Base-by-base conservation (phyloP, 2,888 invertebrate species). In the Leucania comma region DNA sequence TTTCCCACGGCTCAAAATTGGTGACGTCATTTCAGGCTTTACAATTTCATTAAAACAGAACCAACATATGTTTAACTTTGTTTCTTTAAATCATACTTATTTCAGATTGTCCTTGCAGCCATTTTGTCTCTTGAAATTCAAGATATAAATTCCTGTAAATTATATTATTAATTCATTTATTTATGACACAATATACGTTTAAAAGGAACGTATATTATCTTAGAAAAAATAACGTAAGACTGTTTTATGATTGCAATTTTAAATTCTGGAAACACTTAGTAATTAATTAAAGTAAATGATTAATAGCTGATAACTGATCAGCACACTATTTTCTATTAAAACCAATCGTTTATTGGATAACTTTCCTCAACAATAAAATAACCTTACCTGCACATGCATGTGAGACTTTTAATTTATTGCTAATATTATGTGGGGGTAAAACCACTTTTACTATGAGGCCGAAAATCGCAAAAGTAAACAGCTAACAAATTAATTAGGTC, bases 1-100 rank as follows among this genome's bases (percentile, higher is more conserved):
- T 82, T 86, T 88, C 86, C 81, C 88, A 87, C 85, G 82, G 64
- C 53, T 72, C 48, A 63, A 70, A 82, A 74, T 29, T 42, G 50
- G 26, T 77, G 72, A 81, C 72, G 59, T 78, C 68, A 82, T 68
- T 71, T 42, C 48, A 60, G 24, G 50, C 57, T 72, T 73, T 67
- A 60, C 50, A 72, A 62, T 24, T 60, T 64, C 35, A 56, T 66
- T 79, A 46, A 80, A 72, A 32, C 32, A 58, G 22, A 38, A 32
- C 17, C 14, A 48, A 48, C 2, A 50, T 32, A 24, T 48, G 12
- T 48, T 32, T 14, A 32, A 24, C 17, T 60, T 62, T 53, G 54
- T 66, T 26, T 51, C 22, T 20, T n/a, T 42, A 3, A 2, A 22
- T 29, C 1, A 1, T 20, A 1, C 35, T 74, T 74, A 20, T 56